A percentile compares a stretch with the other conserved stretches of the same genome.
Conservation (phyloP, 2,797 vertebrate genomes). For the Acrossocheilus wenchowensis region DNA sequence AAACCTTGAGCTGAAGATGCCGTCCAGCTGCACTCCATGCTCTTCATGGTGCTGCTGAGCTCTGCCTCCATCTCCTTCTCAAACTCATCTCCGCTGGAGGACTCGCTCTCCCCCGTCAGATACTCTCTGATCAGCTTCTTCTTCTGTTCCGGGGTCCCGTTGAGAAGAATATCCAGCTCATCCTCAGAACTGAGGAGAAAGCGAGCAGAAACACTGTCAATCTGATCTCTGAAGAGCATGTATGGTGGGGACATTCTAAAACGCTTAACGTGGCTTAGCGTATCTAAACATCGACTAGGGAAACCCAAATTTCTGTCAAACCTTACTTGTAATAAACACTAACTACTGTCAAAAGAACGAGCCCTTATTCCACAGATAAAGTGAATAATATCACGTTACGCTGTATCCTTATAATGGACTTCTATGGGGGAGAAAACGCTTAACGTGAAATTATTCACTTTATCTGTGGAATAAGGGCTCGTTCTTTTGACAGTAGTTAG, state of each 20-base stretch:
- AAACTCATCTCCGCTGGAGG: conserved; percentile 95
- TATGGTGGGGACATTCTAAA: neutral
- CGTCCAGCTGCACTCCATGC: conserved; percentile 85
- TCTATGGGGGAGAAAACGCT: too few species aligned
- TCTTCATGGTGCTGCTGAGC: conserved; percentile 87
- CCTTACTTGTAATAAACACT: too few species aligned
- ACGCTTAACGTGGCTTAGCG: too few species aligned
- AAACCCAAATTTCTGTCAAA: too few species aligned
- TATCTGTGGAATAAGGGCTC: too few species aligned
- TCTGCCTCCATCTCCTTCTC: conserved; percentile 98
- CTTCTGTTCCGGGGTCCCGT: conserved; percentile 93
- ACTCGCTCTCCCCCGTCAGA: conserved; percentile 96
- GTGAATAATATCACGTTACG: too few species aligned
- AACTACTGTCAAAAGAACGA: too few species aligned
- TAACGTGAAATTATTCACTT: too few species aligned
- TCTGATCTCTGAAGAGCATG: neutral
- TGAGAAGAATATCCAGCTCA: conserved; percentile 92
- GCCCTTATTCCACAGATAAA: too few species aligned
- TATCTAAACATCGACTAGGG: too few species aligned
- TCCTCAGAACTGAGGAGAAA: conserved; percentile 87
- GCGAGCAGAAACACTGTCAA: neutral
- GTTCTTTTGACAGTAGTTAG: too few species aligned
- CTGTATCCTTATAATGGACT: too few species aligned
- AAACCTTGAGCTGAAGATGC: conserved; percentile 60
- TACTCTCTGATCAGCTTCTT: conserved; percentile 94